These are phyloP conservation scores for Hozukius guyotensis DNA, from an alignment of 2,797 vertebrate species.

Conservation along the genomic window DNA sequence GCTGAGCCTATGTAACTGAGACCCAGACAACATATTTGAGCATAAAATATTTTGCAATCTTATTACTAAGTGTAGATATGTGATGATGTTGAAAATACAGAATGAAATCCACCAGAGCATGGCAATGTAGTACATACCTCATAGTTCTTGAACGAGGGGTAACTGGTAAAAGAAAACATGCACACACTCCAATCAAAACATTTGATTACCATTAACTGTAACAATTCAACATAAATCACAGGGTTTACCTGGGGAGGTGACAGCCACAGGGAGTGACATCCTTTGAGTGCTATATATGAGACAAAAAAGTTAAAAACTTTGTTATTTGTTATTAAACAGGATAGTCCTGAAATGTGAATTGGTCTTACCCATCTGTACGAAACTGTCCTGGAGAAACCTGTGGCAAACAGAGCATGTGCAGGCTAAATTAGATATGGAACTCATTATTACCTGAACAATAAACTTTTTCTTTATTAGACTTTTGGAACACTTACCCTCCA, in stretches of 20 bases:
- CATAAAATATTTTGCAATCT: neutral
- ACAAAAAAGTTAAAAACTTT: neutral
- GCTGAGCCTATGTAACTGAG: slow-evolving; percentile 65
- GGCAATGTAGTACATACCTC: slow-evolving; percentile 73
- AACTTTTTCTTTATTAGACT: neutral
- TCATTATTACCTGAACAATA: neutral
- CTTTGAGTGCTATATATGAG: slow-evolving; percentile 76
- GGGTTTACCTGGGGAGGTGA: slow-evolving; percentile 87
- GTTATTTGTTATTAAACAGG: neutral
- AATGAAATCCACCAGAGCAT: neutral
- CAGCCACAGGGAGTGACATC: slow-evolving; percentile 86
- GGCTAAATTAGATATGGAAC: neutral
- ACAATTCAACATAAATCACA: neutral
- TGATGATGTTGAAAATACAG: neutral
- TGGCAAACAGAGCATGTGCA: slow-evolving; percentile 7
- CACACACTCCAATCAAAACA: neutral
- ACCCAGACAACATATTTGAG: slow-evolving; percentile 11
- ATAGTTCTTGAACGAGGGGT: slow-evolving; percentile 81
- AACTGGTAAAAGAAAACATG: slow-evolving; percentile 74
- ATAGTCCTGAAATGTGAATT: neutral
- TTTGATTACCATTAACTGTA: neutral
- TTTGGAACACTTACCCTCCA: slow-evolving; percentile 80
- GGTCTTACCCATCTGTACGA: slow-evolving; percentile 72
- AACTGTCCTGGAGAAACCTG: slow-evolving; percentile 78
- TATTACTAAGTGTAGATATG: neutral